Evolutionary conservation across 64 coral and sea anemone species (phyloP).

Genomic region (Pocillopora verrucosa): DNA sequence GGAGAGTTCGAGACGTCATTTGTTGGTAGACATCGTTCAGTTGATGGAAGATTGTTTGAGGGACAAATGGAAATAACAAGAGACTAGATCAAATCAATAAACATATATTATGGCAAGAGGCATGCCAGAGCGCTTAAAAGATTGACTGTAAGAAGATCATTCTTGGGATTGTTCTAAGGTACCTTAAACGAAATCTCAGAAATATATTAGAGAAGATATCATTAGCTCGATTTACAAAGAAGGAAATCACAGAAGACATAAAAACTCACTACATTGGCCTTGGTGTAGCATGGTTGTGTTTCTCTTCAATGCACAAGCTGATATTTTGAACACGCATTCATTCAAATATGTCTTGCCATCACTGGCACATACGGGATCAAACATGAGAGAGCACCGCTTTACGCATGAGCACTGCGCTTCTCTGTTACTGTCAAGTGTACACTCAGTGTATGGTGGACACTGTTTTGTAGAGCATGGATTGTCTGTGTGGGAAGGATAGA

Average conservation of each 20-base stretch:
- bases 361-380: constrained; percentile 74
- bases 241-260: background rate
- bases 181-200: background rate
- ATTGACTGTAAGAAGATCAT: too few species aligned
- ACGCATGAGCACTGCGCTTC: constrained; percentile 53
- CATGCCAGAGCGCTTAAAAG: too few species aligned
- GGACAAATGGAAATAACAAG: too few species aligned
- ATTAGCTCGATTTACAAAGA: background rate
- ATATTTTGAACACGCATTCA: constrained; percentile 68
- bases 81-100: too few species aligned
- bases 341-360: constrained; percentile 81
- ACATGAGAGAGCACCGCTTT: constrained; percentile 42
- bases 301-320: constrained; percentile 52
- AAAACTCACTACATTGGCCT: constrained; percentile 83
- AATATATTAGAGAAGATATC: too few species aligned
- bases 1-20: too few species aligned
- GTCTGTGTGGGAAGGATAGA: background rate
- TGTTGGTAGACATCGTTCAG: too few species aligned
- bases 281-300: constrained; percentile 23
- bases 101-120: too few species aligned
- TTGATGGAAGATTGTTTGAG: too few species aligned
- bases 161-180: background rate
- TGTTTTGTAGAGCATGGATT: constrained; percentile 21
- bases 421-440: constrained; percentile 40
- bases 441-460: constrained; percentile 53